Base-by-base conservation (phyloP, 2,113 vertebrate genomes). In the Pseudolaguvia tuberculata region DNA sequence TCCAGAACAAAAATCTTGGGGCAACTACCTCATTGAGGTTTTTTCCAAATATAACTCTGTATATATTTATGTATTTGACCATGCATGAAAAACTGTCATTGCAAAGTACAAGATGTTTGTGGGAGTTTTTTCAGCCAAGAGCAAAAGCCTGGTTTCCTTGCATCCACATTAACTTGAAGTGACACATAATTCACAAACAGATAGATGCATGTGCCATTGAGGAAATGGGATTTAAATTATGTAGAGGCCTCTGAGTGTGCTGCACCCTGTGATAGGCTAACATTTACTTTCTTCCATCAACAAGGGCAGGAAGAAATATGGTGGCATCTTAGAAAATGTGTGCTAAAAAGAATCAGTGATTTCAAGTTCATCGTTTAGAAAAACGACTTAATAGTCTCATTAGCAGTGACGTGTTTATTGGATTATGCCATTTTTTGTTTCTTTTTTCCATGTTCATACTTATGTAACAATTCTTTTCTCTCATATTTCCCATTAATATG, bases 171-270 rank as follows among this genome's bases (percentile, higher is more conserved):
- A 80, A 80, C 52, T 74, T 47, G 31, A 74, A 51, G 53, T 66
- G 79, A 78, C 75, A 74, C 45, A 74, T 70, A 70, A 78, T 80
- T 65, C 67, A 71, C 66, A 78, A 71, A 70, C 27, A 53, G 59
- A 53, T 71, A 53, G 59, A 78, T 58, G 59, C 56, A 71, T 29
- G 61, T 59, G 65, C 18, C 4, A 73, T 55, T 53, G 31, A 23
- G 13, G 48, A 78, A 75, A 75, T 59, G n/a, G 62, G 21, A 56
- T 72, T 61, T 75, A 65, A 74, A 78, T 81, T 75, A 81, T 81
- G 80, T 72, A 81, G 51, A 72, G 61, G 25, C 68, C 69, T 78
- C 61, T 52, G 67, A 71, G 35, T 76, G 66, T 75, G 72, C 72
- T 75, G 29, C 35, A 55, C 42, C 18, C 18, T 53, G 65, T 66